Conservation (phyloP, 2,888 invertebrate species). For the Trissolcus brochymenae region DNA sequence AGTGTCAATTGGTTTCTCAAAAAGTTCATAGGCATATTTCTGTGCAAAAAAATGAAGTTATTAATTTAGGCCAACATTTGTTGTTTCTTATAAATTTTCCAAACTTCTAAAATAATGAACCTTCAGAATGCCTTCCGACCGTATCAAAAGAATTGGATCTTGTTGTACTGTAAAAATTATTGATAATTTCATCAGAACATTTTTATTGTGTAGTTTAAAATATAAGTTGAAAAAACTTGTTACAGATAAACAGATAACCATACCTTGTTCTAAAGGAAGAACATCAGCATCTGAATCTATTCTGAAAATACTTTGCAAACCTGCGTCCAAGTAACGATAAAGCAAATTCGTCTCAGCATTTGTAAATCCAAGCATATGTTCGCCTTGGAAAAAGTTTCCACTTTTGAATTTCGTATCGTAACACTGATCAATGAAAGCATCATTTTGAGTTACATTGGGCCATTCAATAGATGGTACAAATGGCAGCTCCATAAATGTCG, state of each 20-base stretch:
- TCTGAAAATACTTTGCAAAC: constrained; percentile 9
- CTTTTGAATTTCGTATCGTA: constrained; percentile 74
- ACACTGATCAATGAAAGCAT: constrained; percentile 77
- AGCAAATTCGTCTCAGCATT: constrained; percentile 20
- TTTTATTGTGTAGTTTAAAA: no score
- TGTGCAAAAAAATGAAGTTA: no score
- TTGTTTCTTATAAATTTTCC: not conserved
- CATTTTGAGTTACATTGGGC: constrained; percentile 60
- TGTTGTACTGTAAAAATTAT: not conserved
- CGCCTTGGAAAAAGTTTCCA: constrained; percentile 78
- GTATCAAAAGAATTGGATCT: not conserved
- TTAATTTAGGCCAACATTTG: not conserved
- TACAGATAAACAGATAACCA: no score
- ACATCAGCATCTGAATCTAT: not conserved
- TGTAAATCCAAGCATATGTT: constrained; percentile 72
- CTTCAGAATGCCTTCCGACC: constrained; percentile 11
- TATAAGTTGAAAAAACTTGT: no score
- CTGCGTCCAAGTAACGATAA: constrained; percentile 13
- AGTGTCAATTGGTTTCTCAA: constrained; percentile 58
- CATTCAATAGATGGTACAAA: constrained; percentile 59
- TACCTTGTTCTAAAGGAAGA: no score
- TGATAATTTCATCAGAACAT: not conserved
- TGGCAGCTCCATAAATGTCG: constrained; percentile 31
- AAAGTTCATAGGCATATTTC: constrained; percentile 20
- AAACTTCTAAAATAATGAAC: not conserved